Evolutionary conservation across 1,140 invertebrate species (phyloP).

Genomic region (Drosophila murphyi): DNA sequence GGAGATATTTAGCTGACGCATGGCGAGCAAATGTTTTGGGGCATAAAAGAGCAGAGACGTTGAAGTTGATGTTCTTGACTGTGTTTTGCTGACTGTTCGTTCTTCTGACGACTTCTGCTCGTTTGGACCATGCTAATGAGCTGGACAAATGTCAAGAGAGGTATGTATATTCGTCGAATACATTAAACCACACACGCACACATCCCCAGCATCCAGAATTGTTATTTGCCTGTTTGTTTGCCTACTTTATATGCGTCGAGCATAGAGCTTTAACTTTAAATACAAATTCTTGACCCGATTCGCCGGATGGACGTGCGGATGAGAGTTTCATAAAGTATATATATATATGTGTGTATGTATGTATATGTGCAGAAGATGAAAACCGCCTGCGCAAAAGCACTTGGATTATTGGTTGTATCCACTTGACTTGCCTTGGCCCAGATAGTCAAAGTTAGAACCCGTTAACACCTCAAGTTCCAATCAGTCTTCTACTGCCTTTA

Average conservation of each 20-base stretch:
- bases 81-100: neutral
- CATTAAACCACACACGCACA: conserved; percentile 12
- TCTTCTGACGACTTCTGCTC: neutral
- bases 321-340: no score
- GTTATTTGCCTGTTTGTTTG: conserved; percentile 31
- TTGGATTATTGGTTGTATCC: conserved; percentile 19
- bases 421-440: conserved; percentile 42
- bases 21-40: conserved; percentile 26
- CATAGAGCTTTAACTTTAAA: conserved; percentile 21
- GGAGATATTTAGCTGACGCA: neutral
- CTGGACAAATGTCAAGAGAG: conserved; percentile 44
- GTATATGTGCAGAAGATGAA: conserved; percentile 18
- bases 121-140: conserved; percentile 62
- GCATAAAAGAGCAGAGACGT: conserved; percentile 12
- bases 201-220: conserved; percentile 58
- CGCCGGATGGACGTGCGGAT: neutral
- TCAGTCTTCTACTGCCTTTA: neutral
- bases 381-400: conserved; percentile 38
- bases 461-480: conserved; percentile 10
- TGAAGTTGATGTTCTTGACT: conserved; percentile 16
- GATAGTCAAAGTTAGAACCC: conserved; percentile 18
- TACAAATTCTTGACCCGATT: conserved; percentile 66
- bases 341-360: no score
- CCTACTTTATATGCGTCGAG: conserved; percentile 53
- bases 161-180: conserved; percentile 24